Evolutionary conservation across 1,140 invertebrate species (phyloP).

Genomic region (Neodiprion virginianus): DNA sequence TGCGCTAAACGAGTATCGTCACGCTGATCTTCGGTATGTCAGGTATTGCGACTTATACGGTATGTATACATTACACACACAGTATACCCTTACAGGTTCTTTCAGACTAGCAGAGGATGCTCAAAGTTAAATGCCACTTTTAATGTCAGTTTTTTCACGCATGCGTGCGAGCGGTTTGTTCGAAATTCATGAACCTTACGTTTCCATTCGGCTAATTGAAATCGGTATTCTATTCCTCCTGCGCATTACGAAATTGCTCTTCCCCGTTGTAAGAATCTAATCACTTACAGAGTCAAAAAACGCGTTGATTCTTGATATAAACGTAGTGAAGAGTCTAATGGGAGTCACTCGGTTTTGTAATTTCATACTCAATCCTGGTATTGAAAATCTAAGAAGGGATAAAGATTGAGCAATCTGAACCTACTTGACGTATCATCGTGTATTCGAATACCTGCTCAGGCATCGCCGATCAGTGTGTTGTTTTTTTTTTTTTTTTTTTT

Average conservation of each 20-base stretch:
- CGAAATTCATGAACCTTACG: neutral
- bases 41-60: neutral
- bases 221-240: neutral
- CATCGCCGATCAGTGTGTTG: too few species aligned
- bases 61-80: neutral
- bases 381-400: too few species aligned
- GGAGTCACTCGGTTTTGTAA: too few species aligned
- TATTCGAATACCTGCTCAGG: too few species aligned
- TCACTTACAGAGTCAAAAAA: too few species aligned
- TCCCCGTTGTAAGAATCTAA: neutral
- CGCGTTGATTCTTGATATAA: too few species aligned
- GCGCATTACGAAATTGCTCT: constrained; percentile 12
- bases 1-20: constrained; percentile 38
- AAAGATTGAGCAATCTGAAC: too few species aligned
- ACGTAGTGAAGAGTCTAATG: too few species aligned
- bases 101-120: neutral
- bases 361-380: too few species aligned
- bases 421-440: too few species aligned
- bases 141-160: neutral
- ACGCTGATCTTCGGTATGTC: constrained; percentile 26
- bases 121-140: neutral
- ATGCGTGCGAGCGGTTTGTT: neutral
- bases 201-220: constrained; percentile 7
- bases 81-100: neutral
- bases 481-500: too few species aligned